A percentile compares a stretch with the other conserved stretches of the same genome.
Conservation (phyloP, 2,797 vertebrate genomes). For the Myotis findleyi region DNA sequence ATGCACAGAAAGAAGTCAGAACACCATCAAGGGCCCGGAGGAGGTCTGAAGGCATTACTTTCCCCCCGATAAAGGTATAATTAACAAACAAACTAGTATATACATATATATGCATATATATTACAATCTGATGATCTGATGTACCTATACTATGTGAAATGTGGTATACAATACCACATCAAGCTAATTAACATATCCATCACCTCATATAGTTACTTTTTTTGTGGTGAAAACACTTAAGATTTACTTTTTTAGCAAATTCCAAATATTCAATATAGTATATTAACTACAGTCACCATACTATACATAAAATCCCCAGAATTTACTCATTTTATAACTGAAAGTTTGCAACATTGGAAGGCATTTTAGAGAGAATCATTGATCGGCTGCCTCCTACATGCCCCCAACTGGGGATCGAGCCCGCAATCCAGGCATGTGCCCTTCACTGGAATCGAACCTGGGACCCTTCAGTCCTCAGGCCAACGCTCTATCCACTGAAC, state of each 20-base stretch:
- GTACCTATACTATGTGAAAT: background rate
- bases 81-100: background rate
- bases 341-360: background rate
- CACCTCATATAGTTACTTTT: background rate
- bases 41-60: background rate
- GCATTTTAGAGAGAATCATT: background rate
- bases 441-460: too few species aligned
- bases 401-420: too few species aligned
- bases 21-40: background rate
- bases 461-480: too few species aligned
- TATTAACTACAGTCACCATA: background rate
- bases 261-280: background rate
- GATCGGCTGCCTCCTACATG: too few species aligned
- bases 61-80: background rate
- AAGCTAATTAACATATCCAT: background rate
- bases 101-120: background rate
- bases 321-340: background rate
- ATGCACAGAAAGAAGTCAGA: background rate
- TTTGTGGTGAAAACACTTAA: background rate
- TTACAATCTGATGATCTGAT: background rate
- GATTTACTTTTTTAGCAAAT: background rate
- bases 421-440: too few species aligned
- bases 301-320: background rate
- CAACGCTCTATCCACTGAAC: too few species aligned
- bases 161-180: background rate